Percentiles rank a stretch among this genome's conserved stretches.
These are phyloP conservation scores for Myiopsitta monachus DNA, from an alignment of 2,113 vertebrate species.

Conservation along the genomic window DNA sequence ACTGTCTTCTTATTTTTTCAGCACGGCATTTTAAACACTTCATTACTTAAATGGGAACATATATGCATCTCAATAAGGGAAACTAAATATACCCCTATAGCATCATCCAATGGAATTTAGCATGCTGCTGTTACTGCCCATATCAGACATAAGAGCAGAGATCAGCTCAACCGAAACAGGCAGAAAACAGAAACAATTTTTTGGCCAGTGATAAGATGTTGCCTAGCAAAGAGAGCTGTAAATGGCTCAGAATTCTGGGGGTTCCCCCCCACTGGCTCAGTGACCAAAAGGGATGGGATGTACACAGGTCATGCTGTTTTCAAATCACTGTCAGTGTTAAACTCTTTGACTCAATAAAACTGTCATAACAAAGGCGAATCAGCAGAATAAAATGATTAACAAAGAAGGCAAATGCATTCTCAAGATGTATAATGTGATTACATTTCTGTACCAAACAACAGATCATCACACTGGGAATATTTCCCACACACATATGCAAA, in stretches of 20 bases:
- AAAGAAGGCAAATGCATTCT: not conserved
- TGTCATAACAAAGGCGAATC: not conserved
- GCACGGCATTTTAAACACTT: not conserved
- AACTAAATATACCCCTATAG: not conserved
- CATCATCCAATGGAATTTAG: not conserved
- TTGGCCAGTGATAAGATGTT: not conserved
- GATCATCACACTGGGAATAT: constrained; percentile 21
- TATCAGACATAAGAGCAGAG: not conserved
- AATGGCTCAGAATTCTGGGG: not conserved
- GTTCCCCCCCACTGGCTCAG: not conserved
- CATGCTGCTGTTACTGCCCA: not conserved
- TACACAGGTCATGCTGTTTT: not conserved
- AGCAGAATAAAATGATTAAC: not conserved
- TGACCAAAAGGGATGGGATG: not conserved
- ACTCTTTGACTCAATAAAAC: not conserved
- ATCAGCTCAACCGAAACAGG: not conserved
- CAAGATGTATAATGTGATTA: constrained; percentile 19
- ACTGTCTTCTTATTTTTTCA: not conserved
- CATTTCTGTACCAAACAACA: constrained; percentile 31
- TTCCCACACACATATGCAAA: constrained; percentile 12
- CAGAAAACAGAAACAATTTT: not conserved
- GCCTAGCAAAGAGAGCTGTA: not conserved
- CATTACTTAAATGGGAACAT: not conserved
- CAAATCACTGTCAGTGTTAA: not conserved
- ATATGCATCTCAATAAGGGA: not conserved